Conservation (phyloP, 2,797 vertebrate species). For the Heterohyrax brucei region DNA sequence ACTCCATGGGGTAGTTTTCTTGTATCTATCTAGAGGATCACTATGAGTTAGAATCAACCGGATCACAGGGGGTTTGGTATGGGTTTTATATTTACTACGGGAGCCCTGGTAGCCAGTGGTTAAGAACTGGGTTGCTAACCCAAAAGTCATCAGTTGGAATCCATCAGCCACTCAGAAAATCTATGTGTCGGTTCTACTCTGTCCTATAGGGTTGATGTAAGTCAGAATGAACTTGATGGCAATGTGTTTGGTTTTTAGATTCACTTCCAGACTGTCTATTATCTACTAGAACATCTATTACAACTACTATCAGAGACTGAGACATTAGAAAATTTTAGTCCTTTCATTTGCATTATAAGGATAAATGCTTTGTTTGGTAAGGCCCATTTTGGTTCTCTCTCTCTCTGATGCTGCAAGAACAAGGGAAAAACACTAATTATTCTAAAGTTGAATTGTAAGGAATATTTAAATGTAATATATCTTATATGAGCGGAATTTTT, state of each 20-base stretch:
- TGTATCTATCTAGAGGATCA: no score
- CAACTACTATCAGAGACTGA: background rate
- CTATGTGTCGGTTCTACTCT: no score
- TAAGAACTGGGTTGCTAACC: no score
- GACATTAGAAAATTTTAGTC: background rate
- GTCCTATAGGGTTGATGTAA: no score
- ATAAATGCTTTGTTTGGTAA: background rate
- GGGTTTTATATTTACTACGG: background rate
- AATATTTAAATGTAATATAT: background rate
- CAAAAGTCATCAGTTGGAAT: no score
- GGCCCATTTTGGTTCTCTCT: background rate
- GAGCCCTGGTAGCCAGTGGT: no score
- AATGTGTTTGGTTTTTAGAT: background rate
- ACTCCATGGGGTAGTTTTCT: no score
- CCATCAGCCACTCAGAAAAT: no score
- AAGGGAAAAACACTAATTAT: background rate
- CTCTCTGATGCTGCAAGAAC: background rate
- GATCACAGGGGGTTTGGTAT: no score
- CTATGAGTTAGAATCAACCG: no score
- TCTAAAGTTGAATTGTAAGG: conserved; percentile 45
- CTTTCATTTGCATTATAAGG: background rate
- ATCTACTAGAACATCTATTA: no score
- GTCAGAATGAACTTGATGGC: no score
- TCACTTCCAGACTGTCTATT: background rate
- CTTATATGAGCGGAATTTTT: background rate